Base-by-base conservation (phyloP, 2,113 vertebrate species). In the Talpa occidentalis region DNA sequence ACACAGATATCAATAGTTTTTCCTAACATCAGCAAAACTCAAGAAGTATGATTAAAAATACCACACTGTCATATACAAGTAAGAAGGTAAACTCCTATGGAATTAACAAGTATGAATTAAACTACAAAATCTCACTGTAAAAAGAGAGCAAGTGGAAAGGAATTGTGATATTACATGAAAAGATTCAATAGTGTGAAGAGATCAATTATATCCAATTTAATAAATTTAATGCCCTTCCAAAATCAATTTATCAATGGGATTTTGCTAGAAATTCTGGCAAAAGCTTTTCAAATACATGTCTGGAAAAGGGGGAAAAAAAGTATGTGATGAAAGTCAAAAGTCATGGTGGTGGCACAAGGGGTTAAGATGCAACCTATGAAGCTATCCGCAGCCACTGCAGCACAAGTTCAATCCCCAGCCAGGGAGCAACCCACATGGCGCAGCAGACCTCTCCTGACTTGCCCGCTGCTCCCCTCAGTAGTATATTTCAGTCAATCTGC, bases 11-110 rank as follows among this genome's bases (percentile, higher is more conserved):
- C 81, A 89, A 89, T 19, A 37, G 32, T 10, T 89, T 92, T 67
- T 30, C 30, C 81, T 73, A 91, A 87, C 60, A 93, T 62, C 47
- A 64, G 35, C 70, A 93, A 90, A 93, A 62, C 60, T 90, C 56
- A 79, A 67, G 76, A 72, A 56, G 40, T 37, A 83, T 60, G 21
- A 93, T 83, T 32, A 85, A 76, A 85, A 76, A 90, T 5, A 24
- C 21, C 26, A 10, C 59, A 67, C 3, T 78, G 42, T 83, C 40
- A 82, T 83, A 90, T 90, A 35, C n/a, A 56, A 78, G 11, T 91
- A 87, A 6, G 54, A 22, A 56, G 54, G 54, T 56, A 56, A 56
- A 22, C 21, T 10, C 54, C 32, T 54, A 77, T 16, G 32, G 81
- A 84, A 94, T 69, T 77, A 72, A 60, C 49, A 83, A 49, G 49